Conservation (phyloP, 1,140 invertebrate species). For the Brachionus rubens region DNA sequence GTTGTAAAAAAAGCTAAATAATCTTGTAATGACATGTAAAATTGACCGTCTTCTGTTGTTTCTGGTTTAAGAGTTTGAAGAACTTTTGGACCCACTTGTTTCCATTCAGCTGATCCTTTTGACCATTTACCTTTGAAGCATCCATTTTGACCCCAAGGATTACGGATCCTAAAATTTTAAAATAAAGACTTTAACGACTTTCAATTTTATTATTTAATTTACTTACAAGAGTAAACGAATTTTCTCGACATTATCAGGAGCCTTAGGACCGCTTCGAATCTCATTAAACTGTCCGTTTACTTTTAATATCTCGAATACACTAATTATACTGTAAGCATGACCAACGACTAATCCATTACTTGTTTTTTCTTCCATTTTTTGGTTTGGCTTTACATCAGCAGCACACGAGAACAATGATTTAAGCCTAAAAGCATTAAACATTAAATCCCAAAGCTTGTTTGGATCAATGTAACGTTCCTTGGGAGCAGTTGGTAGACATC, state of each 20-base stretch:
- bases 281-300: slow-evolving; percentile 4
- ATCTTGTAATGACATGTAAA: slow-evolving; percentile 63
- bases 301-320: slow-evolving; percentile 70
- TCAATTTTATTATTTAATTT: not conserved
- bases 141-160: slow-evolving; percentile 64
- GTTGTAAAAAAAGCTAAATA: slow-evolving; percentile 47
- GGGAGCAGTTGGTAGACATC: not conserved
- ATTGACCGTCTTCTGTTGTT: slow-evolving; percentile 59
- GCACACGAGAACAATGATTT: slow-evolving; percentile 25
- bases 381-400: slow-evolving; percentile 1
- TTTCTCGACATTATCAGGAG: slow-evolving; percentile 41
- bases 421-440: slow-evolving; percentile 17
- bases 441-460: slow-evolving; percentile 28
- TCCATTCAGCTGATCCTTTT: slow-evolving; percentile 66
- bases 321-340: slow-evolving; percentile 64
- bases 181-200: slow-evolving; percentile 50
- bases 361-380: slow-evolving; percentile 32
- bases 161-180: slow-evolving; percentile 51
- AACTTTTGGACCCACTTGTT: slow-evolving; percentile 61
- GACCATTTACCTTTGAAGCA: slow-evolving; percentile 66
- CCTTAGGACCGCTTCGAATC: not conserved
- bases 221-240: too few species aligned
- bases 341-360: slow-evolving; percentile 63
- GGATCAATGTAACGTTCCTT: not conserved
- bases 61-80: slow-evolving; percentile 47